A percentile compares a stretch with the other conserved stretches of the same genome.
These are phyloP conservation scores for Halcyon badia DNA, from an alignment of 2,797 vertebrate genomes.

Conservation along the genomic window DNA sequence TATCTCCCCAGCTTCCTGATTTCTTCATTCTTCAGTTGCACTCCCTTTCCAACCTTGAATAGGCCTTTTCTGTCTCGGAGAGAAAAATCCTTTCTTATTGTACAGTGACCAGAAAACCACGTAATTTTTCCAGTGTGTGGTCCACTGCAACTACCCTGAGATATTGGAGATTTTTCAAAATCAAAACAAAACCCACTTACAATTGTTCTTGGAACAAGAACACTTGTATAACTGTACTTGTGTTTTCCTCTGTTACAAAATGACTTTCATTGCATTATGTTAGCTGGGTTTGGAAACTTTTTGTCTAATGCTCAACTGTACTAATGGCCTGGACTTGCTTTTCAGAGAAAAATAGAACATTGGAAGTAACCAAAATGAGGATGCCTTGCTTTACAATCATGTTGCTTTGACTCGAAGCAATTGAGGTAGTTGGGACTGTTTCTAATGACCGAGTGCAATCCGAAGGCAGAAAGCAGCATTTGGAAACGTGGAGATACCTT, in stretches of 20 bases:
- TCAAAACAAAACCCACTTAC: slow-evolving; percentile 72
- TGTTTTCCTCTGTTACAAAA: slow-evolving; percentile 66
- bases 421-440: neutral
- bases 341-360: slow-evolving; percentile 36
- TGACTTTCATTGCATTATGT: slow-evolving; percentile 39
- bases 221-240: slow-evolving; percentile 62
- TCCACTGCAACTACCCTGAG: slow-evolving; percentile 58
- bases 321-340: neutral
- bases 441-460: neutral
- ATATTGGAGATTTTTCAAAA: slow-evolving; percentile 68
- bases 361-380: neutral
- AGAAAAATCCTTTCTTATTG: slow-evolving; percentile 61
- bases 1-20: slow-evolving; percentile 51
- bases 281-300: slow-evolving; percentile 56
- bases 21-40: slow-evolving; percentile 14
- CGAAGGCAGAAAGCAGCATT: neutral
- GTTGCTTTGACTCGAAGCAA: neutral
- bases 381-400: neutral
- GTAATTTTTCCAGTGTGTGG: slow-evolving; percentile 71
- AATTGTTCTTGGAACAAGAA: slow-evolving; percentile 73
- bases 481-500: neutral
- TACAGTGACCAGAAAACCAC: slow-evolving; percentile 60
- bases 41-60: slow-evolving; percentile 42
- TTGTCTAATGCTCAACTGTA: neutral
- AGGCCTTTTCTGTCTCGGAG: slow-evolving; percentile 50